A percentile compares a stretch with the other conserved stretches of the same genome.
These are phyloP conservation scores for Acanthoscelides obtectus DNA, from an alignment of 2,888 invertebrate genomes.

Conservation along the genomic window DNA sequence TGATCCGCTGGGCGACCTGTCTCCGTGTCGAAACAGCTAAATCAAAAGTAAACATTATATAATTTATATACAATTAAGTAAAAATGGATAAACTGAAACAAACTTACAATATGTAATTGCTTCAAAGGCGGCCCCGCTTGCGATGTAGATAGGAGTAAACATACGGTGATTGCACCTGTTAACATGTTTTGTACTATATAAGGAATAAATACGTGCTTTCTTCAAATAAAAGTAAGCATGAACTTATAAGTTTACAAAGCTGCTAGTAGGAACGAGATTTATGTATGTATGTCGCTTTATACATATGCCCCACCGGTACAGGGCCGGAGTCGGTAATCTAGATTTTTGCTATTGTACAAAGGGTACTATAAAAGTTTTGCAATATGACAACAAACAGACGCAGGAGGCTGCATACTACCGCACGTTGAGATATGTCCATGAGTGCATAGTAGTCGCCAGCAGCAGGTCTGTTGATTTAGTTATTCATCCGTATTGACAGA, in stretches of 20 bases:
- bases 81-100: not conserved
- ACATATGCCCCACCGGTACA: not conserved
- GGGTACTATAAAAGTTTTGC: too few species aligned
- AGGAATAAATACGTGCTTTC: not conserved
- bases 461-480: too few species aligned
- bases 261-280: not conserved
- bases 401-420: too few species aligned
- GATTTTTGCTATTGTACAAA: too few species aligned
- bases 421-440: too few species aligned
- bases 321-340: not conserved
- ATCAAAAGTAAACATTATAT: conserved; percentile 49
- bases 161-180: not conserved
- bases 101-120: conserved; percentile 15
- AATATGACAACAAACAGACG: too few species aligned
- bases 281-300: not conserved
- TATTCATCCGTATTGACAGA: too few species aligned
- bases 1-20: conserved; percentile 73
- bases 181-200: not conserved
- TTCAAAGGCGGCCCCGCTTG: not conserved
- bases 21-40: conserved; percentile 79
- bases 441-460: too few species aligned
- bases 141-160: not conserved
- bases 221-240: not conserved
- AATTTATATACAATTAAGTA: not conserved
- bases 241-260: not conserved